A percentile compares a stretch with the other conserved stretches of the same genome.
Evolutionary conservation across 2,797 vertebrate genomes (phyloP).

Genomic region (Phoeniculus purpureus): DNA sequence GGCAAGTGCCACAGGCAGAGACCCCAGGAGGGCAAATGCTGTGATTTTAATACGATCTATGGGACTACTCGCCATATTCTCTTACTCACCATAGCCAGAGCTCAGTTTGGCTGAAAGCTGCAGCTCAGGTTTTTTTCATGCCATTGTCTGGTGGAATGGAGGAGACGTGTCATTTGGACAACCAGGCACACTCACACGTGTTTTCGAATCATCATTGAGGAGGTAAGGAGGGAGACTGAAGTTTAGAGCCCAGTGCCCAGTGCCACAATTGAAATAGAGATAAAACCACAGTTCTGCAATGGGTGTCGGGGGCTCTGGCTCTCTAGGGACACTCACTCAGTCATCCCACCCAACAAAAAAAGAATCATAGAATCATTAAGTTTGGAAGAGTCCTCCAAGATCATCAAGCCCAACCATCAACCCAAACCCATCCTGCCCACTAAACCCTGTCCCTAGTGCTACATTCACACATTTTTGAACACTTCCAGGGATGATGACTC

Average conservation of each 20-base stretch:
- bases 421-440: too few relatives aligned
- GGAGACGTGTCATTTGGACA: neutral
- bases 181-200: neutral
- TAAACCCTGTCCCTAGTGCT: too few relatives aligned
- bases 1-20: neutral
- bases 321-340: neutral
- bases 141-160: neutral
- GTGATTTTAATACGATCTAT: neutral
- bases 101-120: neutral
- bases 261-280: neutral
- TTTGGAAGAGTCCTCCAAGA: too few relatives aligned
- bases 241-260: neutral
- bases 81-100: neutral
- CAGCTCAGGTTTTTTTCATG: neutral
- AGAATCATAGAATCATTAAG: neutral
- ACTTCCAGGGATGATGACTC: too few relatives aligned
- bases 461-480: too few relatives aligned
- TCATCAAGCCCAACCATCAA: too few relatives aligned
- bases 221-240: neutral
- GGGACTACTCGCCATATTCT: neutral
- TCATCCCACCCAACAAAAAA: neutral
- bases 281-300: neutral
- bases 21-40: neutral
- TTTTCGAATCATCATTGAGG: neutral
- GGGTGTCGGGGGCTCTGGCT: neutral